A percentile compares a stretch with the other conserved stretches of the same genome.
Evolutionary conservation across 2,797 vertebrate species (phyloP).

Genomic region (Paramormyrops hopkinsi): DNA sequence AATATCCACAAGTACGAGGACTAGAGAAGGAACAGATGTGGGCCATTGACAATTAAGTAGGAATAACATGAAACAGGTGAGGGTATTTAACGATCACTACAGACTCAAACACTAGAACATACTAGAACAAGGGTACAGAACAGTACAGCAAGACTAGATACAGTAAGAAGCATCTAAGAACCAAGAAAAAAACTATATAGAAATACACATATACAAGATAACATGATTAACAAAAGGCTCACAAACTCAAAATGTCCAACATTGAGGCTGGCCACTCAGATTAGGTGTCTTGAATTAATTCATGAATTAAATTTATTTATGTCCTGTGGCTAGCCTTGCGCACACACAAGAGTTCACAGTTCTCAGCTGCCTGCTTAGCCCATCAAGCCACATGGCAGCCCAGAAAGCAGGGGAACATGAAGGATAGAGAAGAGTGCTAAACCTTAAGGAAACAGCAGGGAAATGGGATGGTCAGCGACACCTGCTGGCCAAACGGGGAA

Average conservation of each 20-base stretch:
- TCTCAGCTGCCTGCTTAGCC: neutral
- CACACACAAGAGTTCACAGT: neutral
- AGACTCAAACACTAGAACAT: neutral
- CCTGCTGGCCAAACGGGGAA: neutral
- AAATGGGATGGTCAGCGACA: neutral
- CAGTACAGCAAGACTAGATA: neutral
- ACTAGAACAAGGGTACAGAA: neutral
- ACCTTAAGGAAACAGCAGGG: neutral
- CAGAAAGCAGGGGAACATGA: neutral
- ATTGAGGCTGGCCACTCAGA: neutral
- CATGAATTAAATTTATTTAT: neutral
- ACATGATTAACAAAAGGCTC: neutral
- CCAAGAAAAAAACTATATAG: neutral
- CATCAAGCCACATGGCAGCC: neutral
- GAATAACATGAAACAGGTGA: neutral
- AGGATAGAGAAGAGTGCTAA: neutral
- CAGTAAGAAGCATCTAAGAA: neutral
- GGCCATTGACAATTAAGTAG: neutral
- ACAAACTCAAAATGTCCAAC: neutral
- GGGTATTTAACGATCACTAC: neutral
- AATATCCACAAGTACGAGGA: neutral
- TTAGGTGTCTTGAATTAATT: neutral
- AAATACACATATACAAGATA: neutral
- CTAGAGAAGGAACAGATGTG: neutral
- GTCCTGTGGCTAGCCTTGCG: neutral